Base-by-base conservation (phyloP, 2,888 invertebrate genomes). In the Nomada fabriciana region DNA sequence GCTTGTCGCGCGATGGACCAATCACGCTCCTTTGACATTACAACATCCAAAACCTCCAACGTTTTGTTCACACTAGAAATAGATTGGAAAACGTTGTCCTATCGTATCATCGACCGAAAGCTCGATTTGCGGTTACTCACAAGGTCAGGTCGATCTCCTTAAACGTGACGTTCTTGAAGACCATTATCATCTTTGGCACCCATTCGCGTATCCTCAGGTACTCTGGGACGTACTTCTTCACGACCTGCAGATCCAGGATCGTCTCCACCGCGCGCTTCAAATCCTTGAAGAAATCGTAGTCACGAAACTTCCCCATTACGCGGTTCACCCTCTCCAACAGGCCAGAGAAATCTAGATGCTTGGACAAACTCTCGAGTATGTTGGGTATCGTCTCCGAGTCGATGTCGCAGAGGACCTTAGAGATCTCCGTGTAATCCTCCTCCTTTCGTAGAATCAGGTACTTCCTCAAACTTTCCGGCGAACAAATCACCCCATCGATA, bases 331-430 rank as follows among this genome's bases (percentile, higher is more conserved):
- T 95, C 82, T 93, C 94, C 71, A 95, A 83, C 87, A 95, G 94
- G 88, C 95, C 95, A n/a, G 91, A 94, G 80, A 95, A 94, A 88
- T 96, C 94, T 2, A 95, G 90, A 89, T 95, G 94, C 69, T 94
- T 90, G 57, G 95, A 76, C 7, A 95, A 79, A 68, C 94, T 94
- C 74, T 94, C 93, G 3, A 95, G 83, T 80, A 95, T 93, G 53
- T 91, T 93, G 67, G 95, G 94, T 64, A 95, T 86, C 4, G 94
- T 93, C 2, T 91, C 91, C 47, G 93, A 90, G 2, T 94, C 91
- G 52, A 94, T 88, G 3, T 92, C 90, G 84, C 95, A 95, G 7
- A 95, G 87, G 52, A 93, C 93, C 20, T 91, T 86, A 0, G 94
- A 94, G 7, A 95, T 91, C 7, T 88, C 84, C 1, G 18, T 52